Evolutionary conservation across 2,888 invertebrate species (phyloP).

Genomic region (Argyresthia goedartella): DNA sequence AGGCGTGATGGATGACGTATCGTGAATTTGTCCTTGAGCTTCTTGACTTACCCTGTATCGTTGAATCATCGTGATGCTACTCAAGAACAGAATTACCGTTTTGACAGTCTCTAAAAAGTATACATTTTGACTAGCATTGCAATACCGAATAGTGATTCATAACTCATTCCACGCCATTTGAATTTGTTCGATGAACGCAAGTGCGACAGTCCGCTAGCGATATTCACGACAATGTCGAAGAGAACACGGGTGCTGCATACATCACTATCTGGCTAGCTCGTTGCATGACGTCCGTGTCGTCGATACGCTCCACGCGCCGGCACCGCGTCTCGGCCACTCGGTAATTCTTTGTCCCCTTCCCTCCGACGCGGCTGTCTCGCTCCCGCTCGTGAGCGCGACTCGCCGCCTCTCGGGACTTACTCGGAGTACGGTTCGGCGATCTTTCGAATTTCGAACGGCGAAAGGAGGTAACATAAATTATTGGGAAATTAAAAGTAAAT

Average conservation of each 20-base stretch:
- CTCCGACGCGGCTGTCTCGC: slow-evolving; percentile 31
- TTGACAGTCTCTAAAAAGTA: too few species aligned
- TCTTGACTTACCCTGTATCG: too few species aligned
- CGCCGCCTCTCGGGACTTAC: slow-evolving; percentile 30
- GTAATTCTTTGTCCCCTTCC: slow-evolving; percentile 53
- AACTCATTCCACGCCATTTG: slow-evolving; percentile 4
- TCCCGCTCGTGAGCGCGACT: slow-evolving; percentile 21
- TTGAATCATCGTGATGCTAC: too few species aligned
- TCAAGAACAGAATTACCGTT: too few species aligned
- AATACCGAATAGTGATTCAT: too few species aligned
- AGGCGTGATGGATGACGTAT: too few species aligned
- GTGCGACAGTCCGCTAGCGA: slow-evolving; percentile 26
- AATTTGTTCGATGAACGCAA: slow-evolving; percentile 45
- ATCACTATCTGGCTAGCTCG: slow-evolving; percentile 89
- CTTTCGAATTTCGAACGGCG: slow-evolving; percentile 20
- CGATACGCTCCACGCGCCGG: slow-evolving; percentile 68
- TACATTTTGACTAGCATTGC: too few species aligned
- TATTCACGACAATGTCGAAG: slow-evolving; percentile 3
- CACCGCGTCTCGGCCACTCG: slow-evolving; percentile 59
- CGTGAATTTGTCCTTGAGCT: too few species aligned
- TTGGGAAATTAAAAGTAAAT: slow-evolving; percentile 22
- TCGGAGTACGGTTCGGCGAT: slow-evolving; percentile 40
- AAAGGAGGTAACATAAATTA: slow-evolving; percentile 29
- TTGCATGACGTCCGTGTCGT: slow-evolving; percentile 86
- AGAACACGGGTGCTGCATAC: slow-evolving; percentile 64